A percentile compares a stretch with the other conserved stretches of the same genome.
Conservation (phyloP, 2,888 invertebrate genomes). For the Cataglyphis rosenhaueri region DNA sequence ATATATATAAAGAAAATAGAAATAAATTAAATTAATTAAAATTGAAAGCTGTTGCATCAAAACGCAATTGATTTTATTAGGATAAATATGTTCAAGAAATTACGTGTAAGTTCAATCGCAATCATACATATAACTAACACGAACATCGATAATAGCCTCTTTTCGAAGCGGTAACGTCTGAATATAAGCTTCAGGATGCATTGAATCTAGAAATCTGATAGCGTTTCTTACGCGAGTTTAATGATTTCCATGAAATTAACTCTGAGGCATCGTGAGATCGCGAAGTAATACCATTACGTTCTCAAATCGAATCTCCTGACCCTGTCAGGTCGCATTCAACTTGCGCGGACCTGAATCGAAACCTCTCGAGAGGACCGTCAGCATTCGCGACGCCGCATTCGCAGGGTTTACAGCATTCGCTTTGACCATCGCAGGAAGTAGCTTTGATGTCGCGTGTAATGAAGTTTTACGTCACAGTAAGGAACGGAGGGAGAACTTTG, state of each 20-base stretch:
- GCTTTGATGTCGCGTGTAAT: conserved; percentile 73
- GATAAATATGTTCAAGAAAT: background rate
- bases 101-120: background rate
- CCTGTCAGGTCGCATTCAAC: conserved; percentile 28
- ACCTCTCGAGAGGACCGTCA: conserved; percentile 32
- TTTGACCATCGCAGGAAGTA: conserved; percentile 40
- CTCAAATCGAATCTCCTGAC: conserved; percentile 9
- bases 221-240: background rate
- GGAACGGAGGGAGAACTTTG: conserved; percentile 50
- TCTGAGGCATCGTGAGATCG: conserved; percentile 18
- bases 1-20: background rate
- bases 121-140: background rate
- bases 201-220: background rate
- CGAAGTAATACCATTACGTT: conserved; percentile 35
- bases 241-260: conserved; percentile 48
- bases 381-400: background rate
- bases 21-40: background rate
- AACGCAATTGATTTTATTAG: background rate
- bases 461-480: conserved; percentile 62
- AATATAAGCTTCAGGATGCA: background rate
- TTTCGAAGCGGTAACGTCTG: background rate
- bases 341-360: conserved; percentile 22
- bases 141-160: background rate
- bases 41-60: background rate
- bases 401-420: conserved; percentile 24